These are phyloP conservation scores for Lasioglossum marginatum DNA, from an alignment of 2,888 invertebrate species.

Conservation along the genomic window DNA sequence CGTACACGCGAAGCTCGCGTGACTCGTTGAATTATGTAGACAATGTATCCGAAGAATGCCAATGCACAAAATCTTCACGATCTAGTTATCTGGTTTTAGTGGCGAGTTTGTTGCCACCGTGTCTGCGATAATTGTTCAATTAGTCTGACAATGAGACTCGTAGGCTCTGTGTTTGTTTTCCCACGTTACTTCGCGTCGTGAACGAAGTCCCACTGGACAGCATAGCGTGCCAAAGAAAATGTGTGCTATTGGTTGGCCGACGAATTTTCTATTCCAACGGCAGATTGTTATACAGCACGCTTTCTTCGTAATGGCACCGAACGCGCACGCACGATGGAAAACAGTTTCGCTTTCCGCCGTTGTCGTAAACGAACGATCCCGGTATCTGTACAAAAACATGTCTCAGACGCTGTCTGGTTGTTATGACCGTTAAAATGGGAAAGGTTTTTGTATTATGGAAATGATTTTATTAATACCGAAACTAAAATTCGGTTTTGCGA, in stretches of 20 bases:
- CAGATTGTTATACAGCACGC: slow-evolving; percentile 52
- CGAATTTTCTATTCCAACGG: slow-evolving; percentile 59
- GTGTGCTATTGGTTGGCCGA: slow-evolving; percentile 24
- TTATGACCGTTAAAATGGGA: background rate
- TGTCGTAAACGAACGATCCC: slow-evolving; percentile 24
- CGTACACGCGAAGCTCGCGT: background rate
- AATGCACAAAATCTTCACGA: background rate
- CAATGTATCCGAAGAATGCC: background rate
- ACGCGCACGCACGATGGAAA: slow-evolving; percentile 28
- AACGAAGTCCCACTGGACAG: background rate
- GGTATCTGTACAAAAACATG: background rate
- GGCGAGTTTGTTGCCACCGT: background rate
- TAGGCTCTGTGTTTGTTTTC: background rate
- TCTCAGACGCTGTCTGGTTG: background rate
- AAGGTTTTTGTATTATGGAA: background rate
- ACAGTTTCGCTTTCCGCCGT: slow-evolving; percentile 65
- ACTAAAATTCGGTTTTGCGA: background rate
- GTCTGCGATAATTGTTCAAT: background rate
- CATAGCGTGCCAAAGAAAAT: slow-evolving; percentile 34
- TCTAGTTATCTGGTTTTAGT: background rate
- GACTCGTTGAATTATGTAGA: background rate
- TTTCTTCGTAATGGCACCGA: slow-evolving; percentile 65
- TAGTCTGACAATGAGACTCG: background rate
- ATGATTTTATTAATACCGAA: background rate
- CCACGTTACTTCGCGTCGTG: background rate